Percentiles rank a stretch among this genome's conserved stretches.
Evolutionary conservation across 2,888 invertebrate species (phyloP).

Genomic region (Nomada ferruginata): DNA sequence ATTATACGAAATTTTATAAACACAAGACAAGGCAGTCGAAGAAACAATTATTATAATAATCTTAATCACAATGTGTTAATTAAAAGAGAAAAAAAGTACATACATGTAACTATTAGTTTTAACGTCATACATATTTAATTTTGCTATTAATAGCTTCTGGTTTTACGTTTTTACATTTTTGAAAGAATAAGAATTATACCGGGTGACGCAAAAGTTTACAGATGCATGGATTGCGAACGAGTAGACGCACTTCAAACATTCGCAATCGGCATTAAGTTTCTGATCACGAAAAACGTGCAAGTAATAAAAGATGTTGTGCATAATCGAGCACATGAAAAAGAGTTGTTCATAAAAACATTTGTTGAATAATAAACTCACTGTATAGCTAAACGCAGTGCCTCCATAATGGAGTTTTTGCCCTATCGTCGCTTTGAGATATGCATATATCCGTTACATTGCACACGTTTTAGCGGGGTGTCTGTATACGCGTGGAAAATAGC

Average conservation of each 20-base stretch:
- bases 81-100: neutral
- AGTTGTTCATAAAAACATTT: conserved; percentile 33
- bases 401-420: conserved; percentile 73
- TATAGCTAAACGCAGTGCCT: conserved; percentile 81
- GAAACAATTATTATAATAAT: conserved; percentile 12
- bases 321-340: neutral
- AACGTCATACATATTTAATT: conserved; percentile 6
- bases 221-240: conserved; percentile 11
- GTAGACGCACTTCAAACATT: conserved; percentile 23
- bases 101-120: conserved; percentile 7
- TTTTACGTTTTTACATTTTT: neutral
- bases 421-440: conserved; percentile 43
- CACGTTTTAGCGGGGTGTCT: conserved; percentile 47
- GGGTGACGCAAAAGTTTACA: conserved; percentile 25
- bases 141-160: conserved; percentile 1
- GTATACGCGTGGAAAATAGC: conserved; percentile 11
- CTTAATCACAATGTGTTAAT: conserved; percentile 8
- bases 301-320: conserved; percentile 5
- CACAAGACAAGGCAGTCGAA: neutral
- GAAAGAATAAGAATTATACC: conserved; percentile 24
- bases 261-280: neutral
- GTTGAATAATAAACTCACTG: conserved; percentile 77
- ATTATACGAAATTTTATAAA: neutral
- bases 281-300: conserved; percentile 14
- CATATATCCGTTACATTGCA: conserved; percentile 60